Percentiles rank a stretch among this genome's conserved stretches.
phyloP scores from a whole-genome alignment of 2,797 vertebrate genomes.

The Falco concolor region DNA sequence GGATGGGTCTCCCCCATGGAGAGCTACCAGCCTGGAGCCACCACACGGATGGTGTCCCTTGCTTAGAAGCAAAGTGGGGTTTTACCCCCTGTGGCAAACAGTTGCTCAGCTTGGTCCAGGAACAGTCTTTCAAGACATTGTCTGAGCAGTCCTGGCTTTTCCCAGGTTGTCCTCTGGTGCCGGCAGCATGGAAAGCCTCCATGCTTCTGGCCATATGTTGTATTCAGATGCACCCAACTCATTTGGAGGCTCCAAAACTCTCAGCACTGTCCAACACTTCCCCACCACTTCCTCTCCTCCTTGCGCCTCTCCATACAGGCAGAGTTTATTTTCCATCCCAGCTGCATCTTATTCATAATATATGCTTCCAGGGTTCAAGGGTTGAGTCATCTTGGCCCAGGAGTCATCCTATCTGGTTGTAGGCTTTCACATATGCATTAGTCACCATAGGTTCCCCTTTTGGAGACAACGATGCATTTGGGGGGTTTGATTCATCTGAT shows the following conservation, averaged over 20 bases:
- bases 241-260: fast-evolving
- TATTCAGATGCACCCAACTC: fast-evolving
- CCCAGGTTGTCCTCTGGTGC: background rate
- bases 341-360: background rate
- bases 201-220: background rate
- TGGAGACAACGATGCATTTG: background rate
- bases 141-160: background rate
- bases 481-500: background rate
- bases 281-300: fast-evolving
- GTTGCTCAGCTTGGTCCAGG: background rate
- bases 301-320: background rate
- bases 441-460: background rate
- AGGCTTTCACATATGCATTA: background rate
- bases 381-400: background rate
- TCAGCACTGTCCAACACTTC: fast-evolving
- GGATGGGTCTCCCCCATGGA: background rate
- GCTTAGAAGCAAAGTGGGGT: background rate
- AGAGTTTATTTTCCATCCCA: background rate
- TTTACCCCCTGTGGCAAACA: background rate
- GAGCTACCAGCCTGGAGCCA: background rate
- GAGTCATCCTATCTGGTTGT: background rate
- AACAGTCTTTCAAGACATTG: background rate
- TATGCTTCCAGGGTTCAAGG: background rate
- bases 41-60: background rate
- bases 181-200: background rate